Evolutionary conservation across 2,888 invertebrate genomes (phyloP), one percentile per base, ranked within the genome.

Genomic region (Pilophorus perplexus): DNA sequence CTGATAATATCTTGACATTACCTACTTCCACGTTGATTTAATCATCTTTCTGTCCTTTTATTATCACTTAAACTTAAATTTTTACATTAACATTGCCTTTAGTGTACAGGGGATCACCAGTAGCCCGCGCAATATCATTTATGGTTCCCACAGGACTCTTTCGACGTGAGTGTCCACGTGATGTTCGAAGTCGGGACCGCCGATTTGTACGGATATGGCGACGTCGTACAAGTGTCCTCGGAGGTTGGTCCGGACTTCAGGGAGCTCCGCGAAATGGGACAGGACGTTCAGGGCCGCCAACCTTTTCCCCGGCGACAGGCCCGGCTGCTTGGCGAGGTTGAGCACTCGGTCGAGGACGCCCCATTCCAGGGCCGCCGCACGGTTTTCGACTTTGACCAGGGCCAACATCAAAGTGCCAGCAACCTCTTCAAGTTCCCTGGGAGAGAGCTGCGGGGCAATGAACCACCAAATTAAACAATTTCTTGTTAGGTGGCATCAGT

Each of bases 221-320:
- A 33, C 38, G 38, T 57, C 57, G 1, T 10, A 14, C 14, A 44
- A 16, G 1, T 60, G 22, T n/a, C 25, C 27, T 8, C n/a, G 20
- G 1, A 60, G 42, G 16, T 10, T 4, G 16, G 16, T 10, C 25
- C 60, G 23, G 18, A 27, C 44, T 16, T 27, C 27, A 16, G 60
- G 60, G 6, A 60, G 27, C 22, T 60, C 60, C 12, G 42, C 60
- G 1, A 44, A 22, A 28, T 60, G 42, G 1, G 60, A 16, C 20
- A 60, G 20, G 4, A 60, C 46, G 27, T 44, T 60, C 18, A 44
- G 18, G 10, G 18, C 60, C 2, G 44, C 46, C 27, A 60, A 16
- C 18, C 44, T 20, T 6, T 44, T 23, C 16, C 8, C 27, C 3
- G 25, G 16, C 3, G 60, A 44, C 3, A 44, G 16, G 23, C 25